Evolutionary conservation across 2,113 vertebrate genomes (phyloP).

Genomic region (Nymphicus hollandicus): DNA sequence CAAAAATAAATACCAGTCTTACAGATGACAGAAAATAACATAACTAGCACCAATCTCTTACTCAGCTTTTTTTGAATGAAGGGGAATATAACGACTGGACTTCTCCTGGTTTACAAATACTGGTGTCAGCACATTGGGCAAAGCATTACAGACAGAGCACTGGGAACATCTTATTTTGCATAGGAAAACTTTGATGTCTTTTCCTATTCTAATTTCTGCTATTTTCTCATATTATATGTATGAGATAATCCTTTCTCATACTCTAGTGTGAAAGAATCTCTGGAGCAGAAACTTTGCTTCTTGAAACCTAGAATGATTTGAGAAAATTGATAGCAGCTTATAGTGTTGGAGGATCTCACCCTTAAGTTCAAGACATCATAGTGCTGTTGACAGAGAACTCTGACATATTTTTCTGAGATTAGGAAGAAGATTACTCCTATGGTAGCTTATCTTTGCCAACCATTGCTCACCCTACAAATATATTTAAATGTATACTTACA

Average conservation of each 20-base stretch:
- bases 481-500: background rate
- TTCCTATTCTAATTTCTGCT: background rate
- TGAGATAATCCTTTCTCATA: background rate
- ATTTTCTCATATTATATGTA: background rate
- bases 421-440: background rate
- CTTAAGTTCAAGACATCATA: background rate
- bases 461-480: background rate
- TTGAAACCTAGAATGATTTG: background rate
- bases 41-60: background rate
- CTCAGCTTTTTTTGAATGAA: background rate
- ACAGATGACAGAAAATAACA: slow-evolving; percentile 6
- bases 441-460: background rate
- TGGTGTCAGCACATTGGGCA: background rate
- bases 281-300: background rate
- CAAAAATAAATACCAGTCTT: background rate
- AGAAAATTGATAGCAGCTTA: background rate
- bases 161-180: background rate
- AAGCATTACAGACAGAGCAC: background rate
- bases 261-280: background rate
- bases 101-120: background rate
- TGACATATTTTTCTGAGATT: background rate
- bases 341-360: background rate
- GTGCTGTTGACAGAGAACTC: background rate
- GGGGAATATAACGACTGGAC: background rate
- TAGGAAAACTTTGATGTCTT: background rate